phyloP scores from a whole-genome alignment of 1,140 invertebrate species.

The Apis dorsata region DNA sequence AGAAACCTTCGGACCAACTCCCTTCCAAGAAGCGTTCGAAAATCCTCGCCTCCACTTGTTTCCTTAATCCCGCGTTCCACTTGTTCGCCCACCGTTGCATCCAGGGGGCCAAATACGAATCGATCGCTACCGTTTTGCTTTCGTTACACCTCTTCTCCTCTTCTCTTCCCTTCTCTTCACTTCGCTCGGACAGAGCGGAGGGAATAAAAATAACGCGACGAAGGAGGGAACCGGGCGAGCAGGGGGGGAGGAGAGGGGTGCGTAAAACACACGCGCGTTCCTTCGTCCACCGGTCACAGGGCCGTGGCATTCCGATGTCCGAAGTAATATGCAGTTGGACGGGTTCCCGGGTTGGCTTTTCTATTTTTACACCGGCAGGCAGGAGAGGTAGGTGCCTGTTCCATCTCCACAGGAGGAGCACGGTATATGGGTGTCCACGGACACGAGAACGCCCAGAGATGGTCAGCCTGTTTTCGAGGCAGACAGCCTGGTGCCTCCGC shows the following conservation, averaged over 20 bases:
- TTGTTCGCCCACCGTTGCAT: neutral
- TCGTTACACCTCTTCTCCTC: slow-evolving; percentile 17
- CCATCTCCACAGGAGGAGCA: neutral
- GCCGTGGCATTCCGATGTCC: slow-evolving; percentile 72
- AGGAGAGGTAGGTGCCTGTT: slow-evolving; percentile 29
- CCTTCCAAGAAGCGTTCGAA: neutral
- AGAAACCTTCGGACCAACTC: neutral
- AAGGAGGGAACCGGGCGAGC: neutral
- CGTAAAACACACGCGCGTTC: slow-evolving; percentile 62
- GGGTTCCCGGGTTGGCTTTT: slow-evolving; percentile 72
- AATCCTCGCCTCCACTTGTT: neutral
- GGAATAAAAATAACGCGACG: neutral
- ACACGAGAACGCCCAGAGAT: slow-evolving; percentile 56
- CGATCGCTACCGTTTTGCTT: slow-evolving; percentile 30
- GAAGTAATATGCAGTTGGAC: slow-evolving; percentile 75
- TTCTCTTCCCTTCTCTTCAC: too few species aligned
- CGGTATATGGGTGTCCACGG: slow-evolving; percentile 33
- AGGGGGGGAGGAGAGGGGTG: neutral
- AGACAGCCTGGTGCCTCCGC: slow-evolving; percentile 77
- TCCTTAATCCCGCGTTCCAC: slow-evolving; percentile 23
- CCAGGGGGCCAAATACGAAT: slow-evolving; percentile 1
- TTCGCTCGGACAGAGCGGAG: too few species aligned
- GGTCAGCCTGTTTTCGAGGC: slow-evolving; percentile 59
- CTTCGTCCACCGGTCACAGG: slow-evolving; percentile 55
- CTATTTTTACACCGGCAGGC: slow-evolving; percentile 71